phyloP scores from a whole-genome alignment of 2,888 invertebrate genomes.

The Ophonus ardosiacus region DNA sequence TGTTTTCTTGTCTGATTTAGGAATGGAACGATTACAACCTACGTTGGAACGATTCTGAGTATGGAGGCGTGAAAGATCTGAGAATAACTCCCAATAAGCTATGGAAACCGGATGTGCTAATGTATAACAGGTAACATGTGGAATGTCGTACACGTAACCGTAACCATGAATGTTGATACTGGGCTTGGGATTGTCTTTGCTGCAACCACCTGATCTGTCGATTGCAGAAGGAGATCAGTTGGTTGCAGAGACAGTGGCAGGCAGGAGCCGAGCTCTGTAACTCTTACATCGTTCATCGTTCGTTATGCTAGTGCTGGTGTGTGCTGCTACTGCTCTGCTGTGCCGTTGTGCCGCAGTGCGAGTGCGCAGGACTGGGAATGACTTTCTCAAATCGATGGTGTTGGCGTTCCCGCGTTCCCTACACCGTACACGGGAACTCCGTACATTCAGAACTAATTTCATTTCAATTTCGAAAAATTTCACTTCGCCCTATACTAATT shows the following conservation, averaged over 20 bases:
- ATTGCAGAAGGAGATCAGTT: neutral
- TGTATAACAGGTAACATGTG: constrained; percentile 97
- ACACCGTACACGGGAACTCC: neutral
- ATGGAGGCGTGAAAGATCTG: constrained; percentile 95
- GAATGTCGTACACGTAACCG: constrained; percentile 64
- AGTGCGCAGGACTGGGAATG: constrained; percentile 42
- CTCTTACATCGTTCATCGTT: too few relatives aligned
- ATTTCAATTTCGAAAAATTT: neutral
- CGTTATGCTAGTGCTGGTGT: neutral
- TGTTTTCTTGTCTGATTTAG: constrained; percentile 77
- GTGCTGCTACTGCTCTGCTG: neutral
- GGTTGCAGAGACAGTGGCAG: constrained; percentile 9
- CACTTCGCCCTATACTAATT: neutral
- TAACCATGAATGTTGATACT: neutral
- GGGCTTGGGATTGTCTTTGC: neutral
- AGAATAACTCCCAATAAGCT: constrained; percentile 96
- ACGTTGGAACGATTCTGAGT: constrained; percentile 97
- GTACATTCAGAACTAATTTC: neutral
- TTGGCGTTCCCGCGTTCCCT: neutral
- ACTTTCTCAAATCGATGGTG: constrained; percentile 39
- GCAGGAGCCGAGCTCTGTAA: constrained; percentile 7
- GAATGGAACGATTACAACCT: constrained; percentile 99
- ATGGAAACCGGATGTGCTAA: constrained; percentile 99
- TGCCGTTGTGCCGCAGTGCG: constrained; percentile 22
- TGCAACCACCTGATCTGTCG: constrained; percentile 21